Evolutionary conservation across 2,113 vertebrate species (phyloP).

Genomic region (Illadopsis cleaveri): DNA sequence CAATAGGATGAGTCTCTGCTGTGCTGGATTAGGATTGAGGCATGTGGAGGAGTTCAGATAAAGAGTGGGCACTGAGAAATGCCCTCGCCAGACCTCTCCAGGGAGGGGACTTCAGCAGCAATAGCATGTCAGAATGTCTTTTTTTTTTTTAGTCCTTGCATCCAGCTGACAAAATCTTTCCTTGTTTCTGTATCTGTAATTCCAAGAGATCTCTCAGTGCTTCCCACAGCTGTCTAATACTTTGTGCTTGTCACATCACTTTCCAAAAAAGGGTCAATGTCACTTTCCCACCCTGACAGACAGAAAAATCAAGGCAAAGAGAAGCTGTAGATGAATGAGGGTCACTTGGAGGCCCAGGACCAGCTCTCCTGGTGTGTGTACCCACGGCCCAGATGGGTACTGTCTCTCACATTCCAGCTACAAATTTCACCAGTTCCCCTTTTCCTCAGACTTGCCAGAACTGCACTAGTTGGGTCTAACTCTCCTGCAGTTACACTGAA

Average conservation of each 20-base stretch:
- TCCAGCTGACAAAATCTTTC: slow-evolving; percentile 58
- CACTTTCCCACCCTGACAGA: slow-evolving; percentile 8
- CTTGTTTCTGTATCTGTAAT: slow-evolving; percentile 49
- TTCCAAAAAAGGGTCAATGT: slow-evolving; percentile 30
- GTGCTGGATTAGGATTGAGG: slow-evolving; percentile 59
- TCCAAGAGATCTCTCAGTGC: slow-evolving; percentile 52
- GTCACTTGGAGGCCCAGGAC: not conserved
- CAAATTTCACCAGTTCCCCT: not conserved
- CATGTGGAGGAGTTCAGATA: slow-evolving; percentile 61
- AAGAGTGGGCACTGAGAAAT: slow-evolving; percentile 65
- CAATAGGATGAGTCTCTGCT: slow-evolving; percentile 57
- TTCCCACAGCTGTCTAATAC: slow-evolving; percentile 61
- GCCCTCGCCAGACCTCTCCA: slow-evolving; percentile 56
- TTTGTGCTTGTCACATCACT: slow-evolving; percentile 51
- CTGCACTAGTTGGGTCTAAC: not conserved
- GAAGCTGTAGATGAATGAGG: not conserved
- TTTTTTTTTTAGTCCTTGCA: slow-evolving; percentile 3
- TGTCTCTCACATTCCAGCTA: not conserved
- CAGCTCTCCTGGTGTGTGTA: accelerated
- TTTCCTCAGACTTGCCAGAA: not conserved
- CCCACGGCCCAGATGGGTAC: not conserved
- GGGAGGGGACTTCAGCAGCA: slow-evolving; percentile 41
- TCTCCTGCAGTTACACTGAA: not conserved
- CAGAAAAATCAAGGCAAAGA: not conserved
- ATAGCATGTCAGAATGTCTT: slow-evolving; percentile 50